Base-by-base conservation (phyloP, 1,140 invertebrate species). In the Steinernema khuongi region DNA sequence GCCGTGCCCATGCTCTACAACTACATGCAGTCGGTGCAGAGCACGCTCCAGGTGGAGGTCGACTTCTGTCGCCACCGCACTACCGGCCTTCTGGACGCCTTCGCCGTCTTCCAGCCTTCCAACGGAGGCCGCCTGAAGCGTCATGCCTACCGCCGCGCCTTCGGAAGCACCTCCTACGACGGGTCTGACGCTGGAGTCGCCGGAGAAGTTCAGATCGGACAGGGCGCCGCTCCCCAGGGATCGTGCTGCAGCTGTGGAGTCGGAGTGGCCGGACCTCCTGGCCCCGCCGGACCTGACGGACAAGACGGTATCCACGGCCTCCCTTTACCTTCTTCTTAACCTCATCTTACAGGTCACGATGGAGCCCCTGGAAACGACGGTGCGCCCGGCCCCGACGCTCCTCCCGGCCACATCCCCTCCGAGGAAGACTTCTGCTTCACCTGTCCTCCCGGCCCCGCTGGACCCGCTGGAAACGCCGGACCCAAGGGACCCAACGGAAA, bases 1-100 rank as follows among this genome's bases (percentile, higher is more conserved):
- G 74, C 74, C 22, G 71, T 78, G 18, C 77, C 77, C 17, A 74
- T 77, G 74, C 30, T 78, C 50, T 78, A 78, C 71, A 78, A 77
- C 67, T 78, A 78, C 71, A 77, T 78, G 74, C 77, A 78, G 60
- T 67, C 68, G 36, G 77, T 78, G 22, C 75, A 77, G 30, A 72
- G 69, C 28, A 71, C 71, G 28, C 77, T 78, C 66, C 74, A 78
- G 60, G 67, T 44, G 36, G 77, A 78, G 32, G 71, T 78, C 4
- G 70, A 77, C 31, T 78, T 78, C 68, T 78, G 76, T 67, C 60
- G 67, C 17, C 74, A 76, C 44, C 28, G 76, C 4, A 75, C 73
- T 31, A 50, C 70, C 30, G 76, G 72, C 22, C 73, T 77, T n/a
- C 75, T 68, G 73, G 73, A 77, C 68, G 73, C 70, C 33, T 78